These are phyloP conservation scores for Ceratosolen solmsi DNA, from an alignment of 1,140 invertebrate species.

Conservation along the genomic window DNA sequence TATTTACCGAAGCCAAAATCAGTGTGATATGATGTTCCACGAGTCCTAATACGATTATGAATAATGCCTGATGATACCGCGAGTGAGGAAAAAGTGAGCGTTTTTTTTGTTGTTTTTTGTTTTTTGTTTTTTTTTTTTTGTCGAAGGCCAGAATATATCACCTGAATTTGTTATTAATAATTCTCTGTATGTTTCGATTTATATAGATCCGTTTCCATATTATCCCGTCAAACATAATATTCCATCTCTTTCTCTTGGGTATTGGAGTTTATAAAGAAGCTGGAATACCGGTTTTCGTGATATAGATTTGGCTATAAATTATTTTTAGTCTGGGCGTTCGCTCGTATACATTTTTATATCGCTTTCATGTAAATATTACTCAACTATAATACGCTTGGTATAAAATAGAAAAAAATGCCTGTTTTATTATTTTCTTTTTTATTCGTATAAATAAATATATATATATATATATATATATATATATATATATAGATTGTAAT, in stretches of 20 bases:
- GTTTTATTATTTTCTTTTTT: no score
- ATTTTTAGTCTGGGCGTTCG: conserved; percentile 45
- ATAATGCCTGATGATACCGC: not conserved
- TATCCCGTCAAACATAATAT: not conserved
- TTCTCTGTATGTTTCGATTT: not conserved
- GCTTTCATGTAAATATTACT: conserved; percentile 7
- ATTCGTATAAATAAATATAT: no score
- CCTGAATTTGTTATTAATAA: not conserved
- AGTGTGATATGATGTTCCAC: no score
- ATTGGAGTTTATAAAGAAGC: not conserved
- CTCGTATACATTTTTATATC: conserved; percentile 24
- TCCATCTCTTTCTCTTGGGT: not conserved
- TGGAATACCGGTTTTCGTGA: conserved; percentile 45
- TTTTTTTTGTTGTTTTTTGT: no score
- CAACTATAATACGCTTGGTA: not conserved
- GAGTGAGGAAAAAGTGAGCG: not conserved
- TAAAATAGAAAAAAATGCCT: not conserved
- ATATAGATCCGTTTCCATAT: not conserved
- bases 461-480: no score
- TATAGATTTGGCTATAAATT: conserved; percentile 56
- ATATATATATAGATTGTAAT: not conserved
- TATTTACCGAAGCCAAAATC: conserved; percentile 9
- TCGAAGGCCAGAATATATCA: not conserved
- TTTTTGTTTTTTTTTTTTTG: no score
- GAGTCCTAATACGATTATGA: not conserved